Percentiles rank a stretch among this genome's conserved stretches.
phyloP scores from a whole-genome alignment of 2,888 invertebrate genomes.

The Diplazon laetatorius region DNA sequence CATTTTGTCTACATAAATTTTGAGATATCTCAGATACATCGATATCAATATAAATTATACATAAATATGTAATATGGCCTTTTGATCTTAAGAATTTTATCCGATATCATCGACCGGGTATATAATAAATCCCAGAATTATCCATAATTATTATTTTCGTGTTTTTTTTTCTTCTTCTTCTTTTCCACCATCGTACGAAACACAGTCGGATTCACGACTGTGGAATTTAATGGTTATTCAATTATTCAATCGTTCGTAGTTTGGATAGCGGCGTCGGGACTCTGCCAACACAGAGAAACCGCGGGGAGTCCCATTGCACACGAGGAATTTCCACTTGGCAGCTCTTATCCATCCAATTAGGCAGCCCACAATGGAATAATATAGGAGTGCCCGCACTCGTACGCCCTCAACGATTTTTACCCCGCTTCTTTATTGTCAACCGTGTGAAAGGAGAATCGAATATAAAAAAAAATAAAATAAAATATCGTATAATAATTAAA shows the following conservation, averaged over 20 bases:
- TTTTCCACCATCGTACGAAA: no score
- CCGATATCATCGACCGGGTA: no score
- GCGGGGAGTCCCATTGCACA: conserved; percentile 10
- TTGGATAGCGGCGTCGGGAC: neutral
- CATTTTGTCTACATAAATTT: no score
- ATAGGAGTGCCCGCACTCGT: conserved; percentile 6
- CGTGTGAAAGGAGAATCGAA: neutral
- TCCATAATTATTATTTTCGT: no score
- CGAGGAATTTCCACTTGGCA: conserved; percentile 49
- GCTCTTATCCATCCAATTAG: conserved; percentile 40
- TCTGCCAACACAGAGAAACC: neutral
- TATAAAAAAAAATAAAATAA: neutral
- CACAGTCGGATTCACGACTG: no score
- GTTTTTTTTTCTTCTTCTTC: no score
- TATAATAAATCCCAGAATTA: no score
- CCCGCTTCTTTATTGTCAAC: neutral
- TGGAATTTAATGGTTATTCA: conserved; percentile 19
- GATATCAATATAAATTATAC: no score
- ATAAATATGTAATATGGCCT: no score
- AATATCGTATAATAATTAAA: neutral
- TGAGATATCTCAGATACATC: no score
- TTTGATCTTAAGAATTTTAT: no score
- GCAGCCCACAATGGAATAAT: conserved; percentile 27
- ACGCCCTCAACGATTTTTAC: conserved; percentile 12
- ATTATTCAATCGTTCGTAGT: conserved; percentile 44